Evolutionary conservation across 2,888 invertebrate genomes (phyloP).

Genomic region (Tortricodes alternella): DNA sequence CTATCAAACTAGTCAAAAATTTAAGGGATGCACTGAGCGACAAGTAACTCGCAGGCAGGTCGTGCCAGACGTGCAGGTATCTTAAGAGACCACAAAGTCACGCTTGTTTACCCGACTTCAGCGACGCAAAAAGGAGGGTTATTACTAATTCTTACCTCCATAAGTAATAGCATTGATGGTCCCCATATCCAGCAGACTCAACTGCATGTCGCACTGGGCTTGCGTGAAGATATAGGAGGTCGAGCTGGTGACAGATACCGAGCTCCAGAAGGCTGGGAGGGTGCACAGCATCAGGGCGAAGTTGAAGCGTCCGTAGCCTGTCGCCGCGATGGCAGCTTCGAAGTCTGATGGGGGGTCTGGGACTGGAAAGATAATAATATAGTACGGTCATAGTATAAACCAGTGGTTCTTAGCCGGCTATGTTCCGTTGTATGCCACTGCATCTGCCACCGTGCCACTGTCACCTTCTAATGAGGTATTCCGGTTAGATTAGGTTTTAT

Average conservation of each 20-base stretch:
- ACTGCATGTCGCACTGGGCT: constrained; percentile 88
- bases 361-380: neutral
- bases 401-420: too few species aligned
- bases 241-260: constrained; percentile 87
- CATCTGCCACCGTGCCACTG: too few species aligned
- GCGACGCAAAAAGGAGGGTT: too few species aligned
- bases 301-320: constrained; percentile 88
- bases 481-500: too few species aligned
- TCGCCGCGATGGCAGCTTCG: constrained; percentile 86
- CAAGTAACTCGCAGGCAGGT: too few species aligned
- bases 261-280: constrained; percentile 85
- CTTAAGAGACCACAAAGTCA: too few species aligned
- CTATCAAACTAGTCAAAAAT: too few species aligned
- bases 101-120: too few species aligned
- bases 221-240: constrained; percentile 88
- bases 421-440: too few species aligned
- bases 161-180: constrained; percentile 87
- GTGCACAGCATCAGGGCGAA: constrained; percentile 82
- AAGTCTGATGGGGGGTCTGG: constrained; percentile 81
- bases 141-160: constrained; percentile 82
- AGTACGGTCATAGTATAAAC: neutral
- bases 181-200: constrained; percentile 87
- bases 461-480: too few species aligned
- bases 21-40: too few species aligned
- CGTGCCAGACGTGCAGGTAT: too few species aligned